phyloP scores from a whole-genome alignment of 2,113 vertebrate species.

The Eolophus roseicapilla region DNA sequence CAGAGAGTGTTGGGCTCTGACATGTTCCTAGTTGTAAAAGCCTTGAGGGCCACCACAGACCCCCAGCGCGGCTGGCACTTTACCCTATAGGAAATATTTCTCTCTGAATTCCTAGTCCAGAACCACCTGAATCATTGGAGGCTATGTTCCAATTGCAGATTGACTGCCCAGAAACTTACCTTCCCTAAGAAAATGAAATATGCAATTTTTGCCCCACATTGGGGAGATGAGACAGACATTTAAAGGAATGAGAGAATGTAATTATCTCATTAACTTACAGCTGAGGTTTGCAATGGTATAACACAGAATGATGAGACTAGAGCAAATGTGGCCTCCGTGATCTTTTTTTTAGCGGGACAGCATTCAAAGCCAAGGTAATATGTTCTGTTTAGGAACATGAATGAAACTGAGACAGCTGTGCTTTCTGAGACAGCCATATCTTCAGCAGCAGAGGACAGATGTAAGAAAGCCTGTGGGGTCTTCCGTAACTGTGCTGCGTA shows the following conservation, averaged over 20 bases:
- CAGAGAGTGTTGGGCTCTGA: background rate
- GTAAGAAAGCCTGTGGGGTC: background rate
- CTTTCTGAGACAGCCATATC: background rate
- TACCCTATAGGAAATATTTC: background rate
- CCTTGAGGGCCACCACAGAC: background rate
- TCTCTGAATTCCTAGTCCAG: background rate
- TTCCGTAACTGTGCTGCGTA: background rate
- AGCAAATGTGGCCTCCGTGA: background rate
- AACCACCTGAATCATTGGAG: background rate
- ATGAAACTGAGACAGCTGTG: background rate
- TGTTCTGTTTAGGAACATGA: background rate
- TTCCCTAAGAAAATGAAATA: background rate
- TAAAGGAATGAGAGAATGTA: background rate
- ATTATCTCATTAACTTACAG: background rate
- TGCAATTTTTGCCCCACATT: background rate
- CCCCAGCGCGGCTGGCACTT: background rate
- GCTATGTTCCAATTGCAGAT: background rate
- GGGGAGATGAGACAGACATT: background rate
- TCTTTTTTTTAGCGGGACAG: background rate
- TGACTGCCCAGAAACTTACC: background rate
- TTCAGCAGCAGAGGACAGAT: background rate
- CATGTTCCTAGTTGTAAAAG: background rate
- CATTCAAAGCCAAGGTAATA: background rate
- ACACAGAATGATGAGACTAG: background rate
- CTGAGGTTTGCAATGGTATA: background rate